Evolutionary conservation across 2,797 vertebrate species (phyloP).

Genomic region (Brachymystax lenok): DNA sequence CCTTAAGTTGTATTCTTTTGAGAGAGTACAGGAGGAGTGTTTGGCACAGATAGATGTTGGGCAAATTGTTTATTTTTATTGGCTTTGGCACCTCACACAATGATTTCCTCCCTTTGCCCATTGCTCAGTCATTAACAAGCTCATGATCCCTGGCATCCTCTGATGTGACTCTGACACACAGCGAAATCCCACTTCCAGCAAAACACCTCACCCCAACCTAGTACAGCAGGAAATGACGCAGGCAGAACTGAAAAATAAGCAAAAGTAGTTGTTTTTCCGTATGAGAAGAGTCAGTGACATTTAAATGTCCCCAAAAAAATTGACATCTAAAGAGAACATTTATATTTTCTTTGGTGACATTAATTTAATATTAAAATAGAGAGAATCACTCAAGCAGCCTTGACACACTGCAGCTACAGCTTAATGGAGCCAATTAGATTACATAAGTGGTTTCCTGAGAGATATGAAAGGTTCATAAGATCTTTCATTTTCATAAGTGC

Average conservation of each 20-base stretch:
- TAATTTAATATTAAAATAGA: not conserved
- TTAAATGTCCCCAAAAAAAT: constrained; percentile 18
- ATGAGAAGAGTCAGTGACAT: constrained; percentile 42
- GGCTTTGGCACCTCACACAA: constrained; percentile 40
- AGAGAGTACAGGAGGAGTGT: not conserved
- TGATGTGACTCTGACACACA: constrained; percentile 55
- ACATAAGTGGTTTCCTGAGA: constrained; percentile 15
- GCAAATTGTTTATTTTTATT: constrained; percentile 6
- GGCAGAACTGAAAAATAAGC: constrained; percentile 39
- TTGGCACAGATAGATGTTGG: constrained; percentile 15
- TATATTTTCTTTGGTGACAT: not conserved
- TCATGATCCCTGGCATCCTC: constrained; percentile 61
- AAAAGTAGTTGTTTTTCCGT: constrained; percentile 30
- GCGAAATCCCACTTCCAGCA: constrained; percentile 61
- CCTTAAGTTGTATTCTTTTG: not conserved
- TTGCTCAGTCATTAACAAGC: constrained; percentile 47
- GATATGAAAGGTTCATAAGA: not conserved
- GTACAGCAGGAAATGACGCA: constrained; percentile 67
- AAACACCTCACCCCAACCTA: constrained; percentile 59
- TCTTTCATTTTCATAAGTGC: not conserved
- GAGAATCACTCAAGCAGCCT: not conserved
- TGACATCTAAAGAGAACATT: not conserved
- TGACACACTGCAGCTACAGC: not conserved
- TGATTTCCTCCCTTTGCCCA: constrained; percentile 62
- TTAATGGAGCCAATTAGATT: constrained; percentile 1